phyloP scores from a whole-genome alignment of 2,797 vertebrate genomes.

The Argya squamiceps region DNA sequence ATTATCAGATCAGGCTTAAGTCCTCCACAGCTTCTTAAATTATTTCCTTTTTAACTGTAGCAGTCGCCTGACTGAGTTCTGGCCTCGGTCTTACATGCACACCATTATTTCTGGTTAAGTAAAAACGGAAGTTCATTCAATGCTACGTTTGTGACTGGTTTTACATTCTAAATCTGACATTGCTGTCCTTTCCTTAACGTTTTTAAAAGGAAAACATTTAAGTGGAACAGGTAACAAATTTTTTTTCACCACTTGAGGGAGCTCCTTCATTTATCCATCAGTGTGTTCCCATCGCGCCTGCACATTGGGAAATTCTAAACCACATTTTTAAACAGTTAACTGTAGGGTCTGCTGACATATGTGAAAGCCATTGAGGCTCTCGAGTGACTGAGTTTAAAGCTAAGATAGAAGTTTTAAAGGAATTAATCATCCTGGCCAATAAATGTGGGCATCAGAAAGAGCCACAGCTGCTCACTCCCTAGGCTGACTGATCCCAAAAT shows the following conservation, averaged over 20 bases:
- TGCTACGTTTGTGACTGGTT: background rate
- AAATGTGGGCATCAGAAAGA: background rate
- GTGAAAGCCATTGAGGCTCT: background rate
- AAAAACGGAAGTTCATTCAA: background rate
- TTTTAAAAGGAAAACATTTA: background rate
- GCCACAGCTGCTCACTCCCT: background rate
- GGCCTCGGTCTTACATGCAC: background rate
- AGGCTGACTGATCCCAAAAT: background rate
- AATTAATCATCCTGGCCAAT: background rate
- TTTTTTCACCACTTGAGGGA: conserved; percentile 33
- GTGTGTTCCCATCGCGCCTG: background rate
- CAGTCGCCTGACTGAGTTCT: background rate
- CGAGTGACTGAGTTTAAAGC: background rate
- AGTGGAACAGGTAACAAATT: background rate
- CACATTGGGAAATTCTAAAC: background rate
- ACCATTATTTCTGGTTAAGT: background rate
- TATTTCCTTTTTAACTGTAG: background rate
- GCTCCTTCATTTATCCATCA: background rate
- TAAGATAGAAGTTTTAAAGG: background rate
- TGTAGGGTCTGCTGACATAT: background rate
- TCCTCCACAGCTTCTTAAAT: background rate
- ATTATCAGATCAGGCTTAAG: background rate
- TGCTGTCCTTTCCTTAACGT: background rate
- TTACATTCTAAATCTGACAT: background rate
- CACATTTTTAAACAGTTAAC: background rate